Evolutionary conservation across 2,113 vertebrate species (phyloP).

Genomic region (Oryzias melastigma): DNA sequence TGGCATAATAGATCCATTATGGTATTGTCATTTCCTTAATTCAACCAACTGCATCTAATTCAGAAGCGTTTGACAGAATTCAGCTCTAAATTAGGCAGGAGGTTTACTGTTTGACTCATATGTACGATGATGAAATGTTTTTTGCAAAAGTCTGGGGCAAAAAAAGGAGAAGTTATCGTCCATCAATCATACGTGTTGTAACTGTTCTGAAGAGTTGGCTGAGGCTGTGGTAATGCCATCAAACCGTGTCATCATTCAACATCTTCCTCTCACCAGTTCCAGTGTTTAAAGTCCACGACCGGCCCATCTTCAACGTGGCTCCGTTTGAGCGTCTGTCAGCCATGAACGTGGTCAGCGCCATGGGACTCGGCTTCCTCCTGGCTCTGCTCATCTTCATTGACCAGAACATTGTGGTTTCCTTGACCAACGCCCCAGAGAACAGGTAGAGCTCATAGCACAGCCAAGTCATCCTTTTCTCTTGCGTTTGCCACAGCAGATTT

Average conservation of each 20-base stretch:
- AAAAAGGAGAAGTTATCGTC: neutral
- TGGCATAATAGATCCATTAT: constrained; percentile 59
- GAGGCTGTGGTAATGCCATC: too few relatives aligned
- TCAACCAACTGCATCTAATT: constrained; percentile 44
- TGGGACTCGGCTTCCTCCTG: constrained; percentile 95
- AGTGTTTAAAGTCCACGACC: constrained; percentile 88
- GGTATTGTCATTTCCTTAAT: constrained; percentile 54
- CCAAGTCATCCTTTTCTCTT: neutral
- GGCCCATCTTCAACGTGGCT: constrained; percentile 85
- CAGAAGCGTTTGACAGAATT: constrained; percentile 8
- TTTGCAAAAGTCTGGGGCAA: neutral
- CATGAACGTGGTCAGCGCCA: constrained; percentile 84
- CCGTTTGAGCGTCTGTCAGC: constrained; percentile 84
- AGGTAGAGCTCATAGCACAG: constrained; percentile 73
- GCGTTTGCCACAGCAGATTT: neutral
- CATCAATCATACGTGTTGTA: neutral
- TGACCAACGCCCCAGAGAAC: constrained; percentile 94
- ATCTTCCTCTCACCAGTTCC: constrained; percentile 79
- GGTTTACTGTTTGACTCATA: neutral
- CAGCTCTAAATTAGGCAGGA: constrained; percentile 19
- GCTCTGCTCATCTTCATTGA: constrained; percentile 98
- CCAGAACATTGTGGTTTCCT: constrained; percentile 94
- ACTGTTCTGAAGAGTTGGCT: neutral
- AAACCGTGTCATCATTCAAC: too few relatives aligned
- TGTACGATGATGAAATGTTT: too few relatives aligned